phyloP scores from a whole-genome alignment of 2,113 vertebrate genomes.

The Stomatorhinus ivindoensis region DNA sequence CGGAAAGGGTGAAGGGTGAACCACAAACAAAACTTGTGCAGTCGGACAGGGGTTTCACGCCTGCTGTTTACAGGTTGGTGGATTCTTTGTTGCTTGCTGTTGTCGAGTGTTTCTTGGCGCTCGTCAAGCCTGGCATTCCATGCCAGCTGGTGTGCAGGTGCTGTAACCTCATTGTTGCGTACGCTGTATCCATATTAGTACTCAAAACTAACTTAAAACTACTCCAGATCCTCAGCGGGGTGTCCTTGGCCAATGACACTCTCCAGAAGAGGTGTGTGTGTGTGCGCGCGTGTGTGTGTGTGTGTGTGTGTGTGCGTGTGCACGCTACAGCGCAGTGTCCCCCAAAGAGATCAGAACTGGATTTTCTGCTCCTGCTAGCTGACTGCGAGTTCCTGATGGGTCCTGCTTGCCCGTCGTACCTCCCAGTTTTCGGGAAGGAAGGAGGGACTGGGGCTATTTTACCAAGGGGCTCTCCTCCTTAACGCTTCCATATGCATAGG shows the following conservation, averaged over 20 bases:
- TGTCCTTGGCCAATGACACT: not conserved
- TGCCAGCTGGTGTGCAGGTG: not conserved
- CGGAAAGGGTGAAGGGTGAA: not conserved
- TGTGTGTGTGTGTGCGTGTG: not conserved
- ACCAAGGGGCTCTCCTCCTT: not conserved
- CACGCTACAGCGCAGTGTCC: not conserved
- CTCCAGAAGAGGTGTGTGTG: not conserved
- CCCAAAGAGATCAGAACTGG: not conserved
- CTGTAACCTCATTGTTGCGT: not conserved
- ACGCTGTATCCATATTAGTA: not conserved
- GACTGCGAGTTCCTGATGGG: not conserved
- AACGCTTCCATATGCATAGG: not conserved
- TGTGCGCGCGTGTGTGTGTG: not conserved
- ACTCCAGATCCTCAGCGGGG: not conserved
- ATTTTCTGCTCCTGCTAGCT: not conserved
- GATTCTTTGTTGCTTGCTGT: not conserved
- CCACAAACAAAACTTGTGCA: not conserved
- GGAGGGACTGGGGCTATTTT: not conserved
- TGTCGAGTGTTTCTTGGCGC: not conserved
- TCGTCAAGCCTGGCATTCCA: not conserved
- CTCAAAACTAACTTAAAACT: not conserved
- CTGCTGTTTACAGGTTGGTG: not conserved
- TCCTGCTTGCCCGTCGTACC: not conserved
- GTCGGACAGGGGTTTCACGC: not conserved
- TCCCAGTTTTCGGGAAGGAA: not conserved